Evolutionary conservation across 2,797 vertebrate species (phyloP).

Genomic region (Sebastes flavidus): DNA sequence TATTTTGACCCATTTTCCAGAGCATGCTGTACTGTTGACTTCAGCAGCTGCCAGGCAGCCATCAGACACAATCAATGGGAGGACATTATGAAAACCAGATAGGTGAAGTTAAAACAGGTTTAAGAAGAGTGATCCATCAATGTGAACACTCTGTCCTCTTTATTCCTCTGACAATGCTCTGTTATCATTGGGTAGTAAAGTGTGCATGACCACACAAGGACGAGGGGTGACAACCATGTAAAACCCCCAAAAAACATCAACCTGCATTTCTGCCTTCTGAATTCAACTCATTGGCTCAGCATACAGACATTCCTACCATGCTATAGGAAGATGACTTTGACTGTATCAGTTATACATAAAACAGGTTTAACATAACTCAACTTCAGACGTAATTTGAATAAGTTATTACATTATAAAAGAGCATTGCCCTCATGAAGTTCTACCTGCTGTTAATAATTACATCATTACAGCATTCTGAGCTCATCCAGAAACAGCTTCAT

Average conservation of each 20-base stretch:
- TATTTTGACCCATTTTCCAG: background rate
- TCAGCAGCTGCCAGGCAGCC: background rate
- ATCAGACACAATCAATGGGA: background rate
- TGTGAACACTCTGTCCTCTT: background rate
- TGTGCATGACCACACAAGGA: background rate
- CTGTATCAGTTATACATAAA: background rate
- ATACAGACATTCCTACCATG: background rate
- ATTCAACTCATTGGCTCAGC: background rate
- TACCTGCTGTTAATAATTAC: no score
- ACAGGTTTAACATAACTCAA: background rate
- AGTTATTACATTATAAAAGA: background rate
- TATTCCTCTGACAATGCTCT: background rate
- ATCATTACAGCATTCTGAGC: no score
- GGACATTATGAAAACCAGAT: background rate
- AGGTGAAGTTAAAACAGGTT: background rate
- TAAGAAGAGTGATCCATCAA: background rate
- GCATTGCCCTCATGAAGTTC: no score
- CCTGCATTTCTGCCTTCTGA: background rate
- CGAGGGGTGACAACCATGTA: background rate
- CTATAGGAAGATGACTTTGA: background rate
- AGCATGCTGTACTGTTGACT: background rate
- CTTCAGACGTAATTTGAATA: background rate
- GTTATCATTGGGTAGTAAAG: background rate
- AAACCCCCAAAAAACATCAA: background rate
- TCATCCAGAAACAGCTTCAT: background rate